phyloP scores from a whole-genome alignment of 2,888 invertebrate species.

The Crematogaster levior region DNA sequence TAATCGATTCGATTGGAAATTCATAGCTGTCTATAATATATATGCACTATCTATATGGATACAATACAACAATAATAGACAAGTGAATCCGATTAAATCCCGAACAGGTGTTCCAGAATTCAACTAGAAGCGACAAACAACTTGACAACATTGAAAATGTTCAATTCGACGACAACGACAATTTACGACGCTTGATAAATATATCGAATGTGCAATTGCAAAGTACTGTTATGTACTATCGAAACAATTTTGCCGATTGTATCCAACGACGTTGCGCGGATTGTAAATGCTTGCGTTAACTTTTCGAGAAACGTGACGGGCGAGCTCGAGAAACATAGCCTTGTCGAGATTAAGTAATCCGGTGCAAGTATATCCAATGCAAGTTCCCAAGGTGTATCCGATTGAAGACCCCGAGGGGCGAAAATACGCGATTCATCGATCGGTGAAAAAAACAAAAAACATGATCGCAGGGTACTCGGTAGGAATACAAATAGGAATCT shows the following conservation, averaged over 20 bases:
- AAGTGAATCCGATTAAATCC: not conserved
- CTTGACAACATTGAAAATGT: not conserved
- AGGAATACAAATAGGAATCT: slow-evolving; percentile 60
- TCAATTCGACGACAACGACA: not conserved
- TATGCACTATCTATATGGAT: no score
- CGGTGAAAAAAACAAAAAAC: slow-evolving; percentile 10
- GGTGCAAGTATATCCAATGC: slow-evolving; percentile 56
- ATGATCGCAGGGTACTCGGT: not conserved
- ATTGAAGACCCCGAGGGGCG: slow-evolving; percentile 17
- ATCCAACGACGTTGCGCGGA: slow-evolving; percentile 33
- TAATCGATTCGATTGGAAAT: slow-evolving; percentile 9
- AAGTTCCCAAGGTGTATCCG: not conserved
- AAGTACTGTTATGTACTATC: slow-evolving; percentile 17
- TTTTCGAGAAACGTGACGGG: slow-evolving; percentile 61
- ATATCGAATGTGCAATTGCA: slow-evolving; percentile 26
- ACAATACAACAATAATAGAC: not conserved
- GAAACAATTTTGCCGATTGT: slow-evolving; percentile 65
- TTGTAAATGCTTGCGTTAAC: slow-evolving; percentile 62
- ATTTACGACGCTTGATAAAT: slow-evolving; percentile 17
- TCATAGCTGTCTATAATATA: not conserved
- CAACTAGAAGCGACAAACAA: not conserved
- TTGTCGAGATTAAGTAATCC: slow-evolving; percentile 75
- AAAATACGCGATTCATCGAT: slow-evolving; percentile 27
- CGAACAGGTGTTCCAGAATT: not conserved
- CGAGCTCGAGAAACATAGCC: slow-evolving; percentile 20